phyloP scores from a whole-genome alignment of 2,113 vertebrate species.

The Sitta europaea region DNA sequence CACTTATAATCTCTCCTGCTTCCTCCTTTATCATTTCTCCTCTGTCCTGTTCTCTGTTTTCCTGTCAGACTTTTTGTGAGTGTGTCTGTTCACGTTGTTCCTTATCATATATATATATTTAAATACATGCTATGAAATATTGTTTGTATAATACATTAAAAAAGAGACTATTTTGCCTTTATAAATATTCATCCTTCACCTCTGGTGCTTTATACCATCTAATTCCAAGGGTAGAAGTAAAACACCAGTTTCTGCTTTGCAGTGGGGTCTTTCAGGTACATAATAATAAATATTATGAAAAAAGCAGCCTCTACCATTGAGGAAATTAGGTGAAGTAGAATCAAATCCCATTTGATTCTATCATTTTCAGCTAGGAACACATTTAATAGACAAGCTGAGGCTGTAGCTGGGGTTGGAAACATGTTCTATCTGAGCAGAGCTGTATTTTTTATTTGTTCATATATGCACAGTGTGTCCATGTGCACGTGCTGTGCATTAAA shows the following conservation, averaged over 20 bases:
- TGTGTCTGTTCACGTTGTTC: neutral
- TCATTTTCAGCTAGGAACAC: neutral
- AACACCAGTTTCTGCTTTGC: neutral
- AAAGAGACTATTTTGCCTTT: neutral
- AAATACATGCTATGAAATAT: neutral
- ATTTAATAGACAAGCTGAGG: neutral
- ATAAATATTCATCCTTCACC: neutral
- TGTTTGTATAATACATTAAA: neutral
- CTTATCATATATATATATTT: neutral
- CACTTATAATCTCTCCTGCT: neutral
- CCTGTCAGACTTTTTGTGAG: neutral
- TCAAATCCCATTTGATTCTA: neutral
- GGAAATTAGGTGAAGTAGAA: neutral
- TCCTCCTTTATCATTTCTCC: neutral
- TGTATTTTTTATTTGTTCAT: neutral
- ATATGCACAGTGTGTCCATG: accelerated
- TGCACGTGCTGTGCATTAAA: neutral
- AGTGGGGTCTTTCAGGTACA: accelerated
- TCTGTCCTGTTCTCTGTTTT: neutral
- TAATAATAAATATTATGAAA: neutral
- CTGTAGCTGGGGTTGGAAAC: neutral
- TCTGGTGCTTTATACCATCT: neutral
- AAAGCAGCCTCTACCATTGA: neutral
- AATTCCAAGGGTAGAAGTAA: neutral
- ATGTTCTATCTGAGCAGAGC: accelerated